Evolutionary conservation across 2,888 invertebrate species (phyloP), one percentile per base, ranked within the genome.

Genomic region (Drosophila acutilabella): DNA sequence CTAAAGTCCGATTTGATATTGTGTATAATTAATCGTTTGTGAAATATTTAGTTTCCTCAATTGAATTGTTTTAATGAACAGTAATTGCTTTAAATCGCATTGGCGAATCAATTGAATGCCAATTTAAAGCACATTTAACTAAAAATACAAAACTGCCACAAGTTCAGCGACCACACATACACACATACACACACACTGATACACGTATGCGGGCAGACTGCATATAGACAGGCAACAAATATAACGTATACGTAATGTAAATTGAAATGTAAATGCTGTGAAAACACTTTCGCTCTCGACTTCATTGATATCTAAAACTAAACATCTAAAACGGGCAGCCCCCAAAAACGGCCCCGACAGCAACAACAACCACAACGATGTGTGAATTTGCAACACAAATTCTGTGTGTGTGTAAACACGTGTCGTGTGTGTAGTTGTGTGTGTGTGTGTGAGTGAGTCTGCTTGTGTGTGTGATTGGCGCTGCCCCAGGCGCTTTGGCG

Each of bases 251-350:
- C 82, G 85, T 68, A 74, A 84, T 84, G 61, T 71, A 64, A 65
- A 81, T 88, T 85, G 85, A 85, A 80, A 73, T 72, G 71, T 87
- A 78, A 76, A 78, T 73, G 78, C 64, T 82, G 50, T 59, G 66
- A 60, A 70, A 88, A 82, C 88, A 84, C 83, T 88, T 84, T 84
- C 88, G 83, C 86, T 84, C 72, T 84, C 86, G 68, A 64, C 71
- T 81, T 78, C 86, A 84, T 86, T 86, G 88, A 84, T 79, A 88
- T 81, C 74, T 68, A 82, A 82, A 82, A 78, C 83, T 85, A 88
- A 83, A 82, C 83, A 88, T 86, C 86, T 85, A 80, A 88, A 88
- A 82, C 71, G 57, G 75, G 70, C 83, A 85, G 74, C 74, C 71
- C 74, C 80, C 80, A 75, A 78, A 78, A 60, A 45, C 58, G 62